Percentiles rank a stretch among this genome's conserved stretches.
These are phyloP conservation scores for Sisor rabdophorus DNA, from an alignment of 2,113 vertebrate species.

Conservation along the genomic window DNA sequence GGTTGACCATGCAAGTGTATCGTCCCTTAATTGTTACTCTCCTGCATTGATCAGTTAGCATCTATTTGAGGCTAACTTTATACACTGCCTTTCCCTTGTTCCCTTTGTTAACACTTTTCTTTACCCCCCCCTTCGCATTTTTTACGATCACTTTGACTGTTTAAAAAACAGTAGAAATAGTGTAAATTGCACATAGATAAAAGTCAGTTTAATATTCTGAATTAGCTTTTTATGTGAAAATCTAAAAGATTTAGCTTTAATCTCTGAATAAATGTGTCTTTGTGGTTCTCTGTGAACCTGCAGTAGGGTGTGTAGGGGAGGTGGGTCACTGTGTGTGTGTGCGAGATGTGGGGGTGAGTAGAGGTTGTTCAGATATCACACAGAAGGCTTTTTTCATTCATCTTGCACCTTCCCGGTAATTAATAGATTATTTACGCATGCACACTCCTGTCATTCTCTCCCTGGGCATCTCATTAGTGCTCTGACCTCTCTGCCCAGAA, in stretches of 20 bases:
- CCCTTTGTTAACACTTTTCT: conserved; percentile 29
- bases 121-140: conserved; percentile 46
- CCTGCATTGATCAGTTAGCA: conserved; percentile 19
- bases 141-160: conserved; percentile 58
- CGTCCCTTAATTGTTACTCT: conserved; percentile 10
- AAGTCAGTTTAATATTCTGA: conserved; percentile 69
- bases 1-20: background rate
- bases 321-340: background rate
- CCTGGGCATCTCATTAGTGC: conserved; percentile 82
- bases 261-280: conserved; percentile 61
- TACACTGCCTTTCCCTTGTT: background rate
- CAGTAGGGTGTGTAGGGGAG: conserved; percentile 48
- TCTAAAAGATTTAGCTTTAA: conserved; percentile 64
- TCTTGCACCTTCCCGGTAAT: conserved; percentile 77
- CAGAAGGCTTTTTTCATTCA: conserved; percentile 68
- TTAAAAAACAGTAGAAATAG: conserved; percentile 54
- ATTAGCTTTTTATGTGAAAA: conserved; percentile 67
- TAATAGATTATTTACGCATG: conserved; percentile 92
- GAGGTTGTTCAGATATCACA: conserved; percentile 57
- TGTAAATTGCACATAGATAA: conserved; percentile 70
- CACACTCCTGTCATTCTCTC: conserved; percentile 80
- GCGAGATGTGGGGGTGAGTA: background rate
- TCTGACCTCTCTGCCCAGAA: conserved; percentile 77
- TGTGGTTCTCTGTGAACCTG: conserved; percentile 44
- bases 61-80: conserved; percentile 11